A percentile compares a stretch with the other conserved stretches of the same genome.
Evolutionary conservation across 2,888 invertebrate genomes (phyloP).

Genomic region (Ormyrus pomaceus): DNA sequence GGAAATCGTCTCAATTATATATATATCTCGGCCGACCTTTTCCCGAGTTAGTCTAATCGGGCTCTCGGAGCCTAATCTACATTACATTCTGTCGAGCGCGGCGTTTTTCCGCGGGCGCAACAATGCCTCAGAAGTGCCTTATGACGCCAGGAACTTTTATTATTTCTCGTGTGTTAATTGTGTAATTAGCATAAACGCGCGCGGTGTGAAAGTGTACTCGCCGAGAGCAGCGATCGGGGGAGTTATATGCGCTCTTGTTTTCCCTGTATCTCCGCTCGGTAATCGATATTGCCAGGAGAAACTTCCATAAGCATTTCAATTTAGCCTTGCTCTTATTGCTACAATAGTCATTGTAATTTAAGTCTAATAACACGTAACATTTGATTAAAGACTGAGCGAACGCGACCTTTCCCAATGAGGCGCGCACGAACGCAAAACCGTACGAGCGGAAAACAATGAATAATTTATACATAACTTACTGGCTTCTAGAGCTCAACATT

Average conservation of each 20-base stretch:
- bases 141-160: conserved; percentile 41
- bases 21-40: background rate
- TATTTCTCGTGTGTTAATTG: conserved; percentile 54
- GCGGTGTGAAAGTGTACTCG: conserved; percentile 10
- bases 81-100: conserved; percentile 44
- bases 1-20: conserved; percentile 25
- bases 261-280: conserved; percentile 35
- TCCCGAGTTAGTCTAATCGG: conserved; percentile 32
- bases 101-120: background rate
- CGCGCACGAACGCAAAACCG: background rate
- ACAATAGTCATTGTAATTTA: conserved; percentile 57
- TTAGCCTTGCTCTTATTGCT: conserved; percentile 50
- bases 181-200: conserved; percentile 52
- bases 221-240: background rate
- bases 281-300: conserved; percentile 52
- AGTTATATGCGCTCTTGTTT: conserved; percentile 19
- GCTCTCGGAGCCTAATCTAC: conserved; percentile 30
- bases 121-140: conserved; percentile 17
- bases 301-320: conserved; percentile 51
- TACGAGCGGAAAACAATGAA: conserved; percentile 48
- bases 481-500: conserved; percentile 41
- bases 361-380: conserved; percentile 55
- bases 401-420: conserved; percentile 41
- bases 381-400: conserved; percentile 49
- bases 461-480: conserved; percentile 49